Conservation (phyloP, 2,797 vertebrate species). For the Rhinogobio ventralis region DNA sequence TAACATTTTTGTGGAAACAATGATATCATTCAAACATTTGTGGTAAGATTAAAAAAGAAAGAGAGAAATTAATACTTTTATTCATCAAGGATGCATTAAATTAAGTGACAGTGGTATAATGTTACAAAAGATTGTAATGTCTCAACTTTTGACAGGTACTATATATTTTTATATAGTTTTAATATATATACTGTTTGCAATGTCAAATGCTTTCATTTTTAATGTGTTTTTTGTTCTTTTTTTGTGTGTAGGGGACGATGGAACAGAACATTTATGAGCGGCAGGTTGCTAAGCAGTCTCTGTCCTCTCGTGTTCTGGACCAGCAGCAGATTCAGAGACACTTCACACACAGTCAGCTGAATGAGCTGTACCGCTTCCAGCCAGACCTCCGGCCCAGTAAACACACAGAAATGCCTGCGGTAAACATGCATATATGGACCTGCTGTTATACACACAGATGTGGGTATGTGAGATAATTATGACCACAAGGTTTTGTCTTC, state of each 20-base stretch:
- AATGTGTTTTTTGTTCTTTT: not conserved
- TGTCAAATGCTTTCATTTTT: not conserved
- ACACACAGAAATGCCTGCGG: constrained; percentile 42
- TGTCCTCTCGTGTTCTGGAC: constrained; percentile 95
- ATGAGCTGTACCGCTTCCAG: constrained; percentile 93
- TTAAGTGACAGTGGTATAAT: too few species aligned
- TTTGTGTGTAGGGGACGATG: constrained; percentile 90
- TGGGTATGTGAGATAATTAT: not conserved
- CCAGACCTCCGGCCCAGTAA: constrained; percentile 87
- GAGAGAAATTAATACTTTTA: too few species aligned
- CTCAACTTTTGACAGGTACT: not conserved
- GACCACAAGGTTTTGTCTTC: not conserved
- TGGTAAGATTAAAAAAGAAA: too few species aligned
- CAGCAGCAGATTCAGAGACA: constrained; percentile 97
- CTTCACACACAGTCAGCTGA: constrained; percentile 94
- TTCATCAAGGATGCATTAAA: too few species aligned
- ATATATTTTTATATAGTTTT: not conserved
- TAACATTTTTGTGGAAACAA: too few species aligned
- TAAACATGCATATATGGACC: constrained; percentile 80
- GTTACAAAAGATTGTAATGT: too few species aligned
- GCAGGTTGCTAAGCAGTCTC: constrained; percentile 95
- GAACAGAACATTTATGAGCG: constrained; percentile 99
- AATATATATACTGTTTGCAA: not conserved
- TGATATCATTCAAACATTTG: too few species aligned
- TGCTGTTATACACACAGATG: constrained; percentile 79